Evolutionary conservation across 1,140 invertebrate species (phyloP), one percentile per base, ranked within the genome.

Genomic region (Drosophila albomicans): DNA sequence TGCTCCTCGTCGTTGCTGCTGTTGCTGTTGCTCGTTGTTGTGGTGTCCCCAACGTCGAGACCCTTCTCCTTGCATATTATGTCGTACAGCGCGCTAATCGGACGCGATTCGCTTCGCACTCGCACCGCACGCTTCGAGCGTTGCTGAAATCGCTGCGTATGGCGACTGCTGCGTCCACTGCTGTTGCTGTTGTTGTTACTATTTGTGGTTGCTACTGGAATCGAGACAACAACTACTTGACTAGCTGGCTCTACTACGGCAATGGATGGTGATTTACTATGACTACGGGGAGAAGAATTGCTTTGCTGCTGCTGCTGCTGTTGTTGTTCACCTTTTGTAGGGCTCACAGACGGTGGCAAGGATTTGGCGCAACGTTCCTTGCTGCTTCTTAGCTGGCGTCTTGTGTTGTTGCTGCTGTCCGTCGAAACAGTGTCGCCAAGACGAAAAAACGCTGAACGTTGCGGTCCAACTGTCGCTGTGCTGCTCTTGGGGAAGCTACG

Each of bases 1-100:
- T 81, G 81, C 32, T 46, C 63, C 61, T 52, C 65, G 57, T n/a
- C 48, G 64, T 35, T 73, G 63, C 48, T 64, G 52, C 15, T 67
- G 78, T 25, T 61, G 63, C 52, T 82, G 82, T 62, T 78, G 66
- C 57, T 81, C 41, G 58, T 81, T 20, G 73, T 87, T 54, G 71
- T 81, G 43, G 72, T 78, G 38, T 78, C 77, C 59, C 82, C 85
- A 43, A 80, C 68, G 48, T 88, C 75, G 30, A 92, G 75, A 45
- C 90, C 90, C 66, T 92, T 91, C 82, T 92, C 92, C 77, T 92
- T 92, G 92, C 91, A 92, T 92, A 92, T 92, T 92, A 92, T 92
- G 73, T 92, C 92, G 62, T 92, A 92, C 13, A 92, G 54, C 5
- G 91, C 88, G 73, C 91, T 92, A 5, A 92, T 92, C 0, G 92